These are phyloP conservation scores for Troides oblongomaculatus DNA, from an alignment of 2,888 invertebrate genomes.

Conservation along the genomic window DNA sequence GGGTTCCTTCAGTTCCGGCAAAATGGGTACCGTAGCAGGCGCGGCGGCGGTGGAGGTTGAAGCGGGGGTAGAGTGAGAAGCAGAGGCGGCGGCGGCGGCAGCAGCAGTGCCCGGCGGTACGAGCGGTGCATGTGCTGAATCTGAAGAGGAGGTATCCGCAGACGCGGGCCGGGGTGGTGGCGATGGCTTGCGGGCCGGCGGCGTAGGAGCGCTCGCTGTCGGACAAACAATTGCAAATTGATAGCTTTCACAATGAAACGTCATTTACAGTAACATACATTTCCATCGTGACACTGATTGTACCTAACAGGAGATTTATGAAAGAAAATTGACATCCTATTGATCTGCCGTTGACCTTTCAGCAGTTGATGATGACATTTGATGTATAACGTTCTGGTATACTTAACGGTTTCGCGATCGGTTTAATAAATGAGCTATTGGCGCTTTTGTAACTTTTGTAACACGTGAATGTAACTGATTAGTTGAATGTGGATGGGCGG, in stretches of 20 bases:
- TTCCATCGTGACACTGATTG: too few relatives aligned
- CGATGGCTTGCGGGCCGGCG: constrained; percentile 52
- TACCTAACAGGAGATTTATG: too few relatives aligned
- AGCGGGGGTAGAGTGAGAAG: constrained; percentile 35
- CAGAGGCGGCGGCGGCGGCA: constrained; percentile 44
- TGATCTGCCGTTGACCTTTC: too few relatives aligned
- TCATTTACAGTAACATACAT: too few relatives aligned
- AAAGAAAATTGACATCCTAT: too few relatives aligned
- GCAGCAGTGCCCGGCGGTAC: constrained; percentile 48
- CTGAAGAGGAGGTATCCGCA: constrained; percentile 79
- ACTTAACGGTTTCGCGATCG: too few relatives aligned
- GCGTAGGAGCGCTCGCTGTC: constrained; percentile 39
- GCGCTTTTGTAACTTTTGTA: too few relatives aligned
- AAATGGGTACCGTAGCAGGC: constrained; percentile 33
- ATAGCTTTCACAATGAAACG: background rate
- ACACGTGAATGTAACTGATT: background rate
- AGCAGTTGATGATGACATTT: too few relatives aligned
- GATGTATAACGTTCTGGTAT: too few relatives aligned
- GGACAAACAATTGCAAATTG: constrained; percentile 22
- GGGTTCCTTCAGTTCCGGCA: constrained; percentile 47
- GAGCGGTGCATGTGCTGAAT: constrained; percentile 71
- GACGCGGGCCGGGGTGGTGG: constrained; percentile 74
- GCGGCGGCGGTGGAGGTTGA: constrained; percentile 28
- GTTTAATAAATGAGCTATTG: too few relatives aligned
- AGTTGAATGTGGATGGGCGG: background rate